phyloP scores from a whole-genome alignment of 2,113 vertebrate species.

The Pseudolaguvia tuberculata region DNA sequence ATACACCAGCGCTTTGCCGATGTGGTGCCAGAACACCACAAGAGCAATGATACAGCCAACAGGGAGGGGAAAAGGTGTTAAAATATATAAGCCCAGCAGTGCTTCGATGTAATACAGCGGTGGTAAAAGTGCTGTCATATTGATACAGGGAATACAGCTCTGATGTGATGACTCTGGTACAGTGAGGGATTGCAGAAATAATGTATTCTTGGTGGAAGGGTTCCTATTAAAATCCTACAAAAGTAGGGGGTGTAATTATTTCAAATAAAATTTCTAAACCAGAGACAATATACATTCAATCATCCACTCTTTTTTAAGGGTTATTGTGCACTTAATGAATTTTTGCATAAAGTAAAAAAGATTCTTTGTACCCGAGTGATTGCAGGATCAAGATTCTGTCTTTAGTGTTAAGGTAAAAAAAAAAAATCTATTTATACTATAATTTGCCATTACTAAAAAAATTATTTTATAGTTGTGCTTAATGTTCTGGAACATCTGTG shows the following conservation, averaged over 20 bases:
- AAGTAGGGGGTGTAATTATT: slow-evolving; percentile 2
- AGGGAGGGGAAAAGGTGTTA: slow-evolving; percentile 7
- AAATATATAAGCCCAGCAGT: slow-evolving; percentile 16
- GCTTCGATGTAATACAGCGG: slow-evolving; percentile 7
- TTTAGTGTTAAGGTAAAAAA: not conserved
- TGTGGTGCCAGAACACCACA: slow-evolving; percentile 15
- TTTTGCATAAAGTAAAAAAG: not conserved
- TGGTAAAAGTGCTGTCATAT: slow-evolving; percentile 9
- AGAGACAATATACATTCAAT: slow-evolving; percentile 10
- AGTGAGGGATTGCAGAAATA: slow-evolving; percentile 23
- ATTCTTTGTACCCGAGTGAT: not conserved
- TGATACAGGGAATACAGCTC: slow-evolving; percentile 4
- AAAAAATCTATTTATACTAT: not conserved
- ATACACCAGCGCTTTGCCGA: slow-evolving; percentile 15
- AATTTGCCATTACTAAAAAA: too few species aligned
- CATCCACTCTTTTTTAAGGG: not conserved
- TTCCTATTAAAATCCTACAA: slow-evolving; percentile 8
- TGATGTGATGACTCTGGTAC: slow-evolving; percentile 19
- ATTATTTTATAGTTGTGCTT: not conserved
- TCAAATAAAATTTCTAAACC: not conserved
- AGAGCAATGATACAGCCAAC: slow-evolving; percentile 15
- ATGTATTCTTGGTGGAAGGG: slow-evolving; percentile 15
- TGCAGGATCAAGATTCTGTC: not conserved
- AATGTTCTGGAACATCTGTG: not conserved
- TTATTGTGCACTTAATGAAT: not conserved